Percentiles rank a stretch among this genome's conserved stretches.
Evolutionary conservation across 2,113 vertebrate genomes (phyloP).

Genomic region (Hipposideros armiger): DNA sequence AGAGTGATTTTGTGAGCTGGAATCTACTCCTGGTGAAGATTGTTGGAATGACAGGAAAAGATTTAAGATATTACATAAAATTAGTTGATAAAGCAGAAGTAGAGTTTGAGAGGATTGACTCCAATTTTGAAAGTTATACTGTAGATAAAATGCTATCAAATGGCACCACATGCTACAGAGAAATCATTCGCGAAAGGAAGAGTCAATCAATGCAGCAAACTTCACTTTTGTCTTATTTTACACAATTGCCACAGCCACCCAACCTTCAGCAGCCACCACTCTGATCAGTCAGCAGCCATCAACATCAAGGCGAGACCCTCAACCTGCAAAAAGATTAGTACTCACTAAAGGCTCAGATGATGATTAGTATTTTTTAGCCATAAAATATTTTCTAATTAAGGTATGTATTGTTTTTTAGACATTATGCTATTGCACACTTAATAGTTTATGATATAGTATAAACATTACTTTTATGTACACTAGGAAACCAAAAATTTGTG

Average conservation of each 20-base stretch:
- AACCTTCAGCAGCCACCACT: not conserved
- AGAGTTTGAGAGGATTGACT: not conserved
- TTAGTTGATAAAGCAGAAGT: not conserved
- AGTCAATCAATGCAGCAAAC: not conserved
- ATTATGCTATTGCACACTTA: not conserved
- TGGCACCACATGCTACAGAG: not conserved
- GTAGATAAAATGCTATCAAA: not conserved
- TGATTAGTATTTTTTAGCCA: not conserved
- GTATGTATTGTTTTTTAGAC: not conserved
- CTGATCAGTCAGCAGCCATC: not conserved
- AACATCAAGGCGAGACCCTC: not conserved
- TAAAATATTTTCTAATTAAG: not conserved
- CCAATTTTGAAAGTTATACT: not conserved
- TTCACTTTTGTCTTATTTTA: not conserved
- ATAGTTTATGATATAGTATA: not conserved
- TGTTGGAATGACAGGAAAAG: not conserved
- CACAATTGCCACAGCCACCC: not conserved
- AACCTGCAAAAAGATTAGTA: not conserved
- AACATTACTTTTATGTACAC: too few species aligned
- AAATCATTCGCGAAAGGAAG: not conserved
- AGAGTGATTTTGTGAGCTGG: not conserved
- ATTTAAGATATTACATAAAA: not conserved
- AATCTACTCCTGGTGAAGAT: not conserved
- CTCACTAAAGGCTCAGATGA: not conserved
- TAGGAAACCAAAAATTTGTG: not conserved